Evolutionary conservation across 1,140 invertebrate genomes (phyloP), one percentile per base, ranked within the genome.

Genomic region (Rhyzopertha dominica): DNA sequence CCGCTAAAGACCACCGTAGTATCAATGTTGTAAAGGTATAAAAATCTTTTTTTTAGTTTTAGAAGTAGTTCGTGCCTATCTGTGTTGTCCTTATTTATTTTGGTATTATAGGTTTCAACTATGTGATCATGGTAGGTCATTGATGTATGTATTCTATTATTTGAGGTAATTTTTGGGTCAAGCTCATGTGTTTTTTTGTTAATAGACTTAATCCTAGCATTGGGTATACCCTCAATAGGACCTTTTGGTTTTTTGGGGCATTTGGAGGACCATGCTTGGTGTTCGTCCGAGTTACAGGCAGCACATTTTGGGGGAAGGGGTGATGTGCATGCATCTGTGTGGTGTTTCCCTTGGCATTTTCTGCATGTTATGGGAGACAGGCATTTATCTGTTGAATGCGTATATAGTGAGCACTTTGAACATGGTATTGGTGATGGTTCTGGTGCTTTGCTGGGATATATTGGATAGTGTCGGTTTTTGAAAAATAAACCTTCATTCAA

Each of bases 171-270:
- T 30, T 29, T 14, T 10, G n/a, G 16, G 4, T 29, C 13, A 18
- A 37, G 19, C 30, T 49, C 18, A n/a, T 43, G 17, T 3, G 3
- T 34, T n/a, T 14, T 49, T 31, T 43, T 49, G 29, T 44, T 44
- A 1, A 30, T 2, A 10, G 39, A 44, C n/a, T 43, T 28, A n/a
- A 47, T 39, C 10, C 23, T 9, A 38, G 39, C 18, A 24, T 43
- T 43, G 13, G 39, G 39, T 17, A 44, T 35, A 8, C 39, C 47
- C 38, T 36, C 40, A 9, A 49, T 36, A 4, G 47, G 23, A 13
- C 30, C 13, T 5, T 31, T 44, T n/a, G 47, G 47, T 30, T 41
- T 41, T 28, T 29, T 43, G 10, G 30, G 38, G 38, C 46, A 48
- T 26, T 43, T 48, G 3, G 25, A 9, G 10, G 38, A 42, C 39